These are phyloP conservation scores for Silurus lanzhouensis DNA, from an alignment of 2,797 vertebrate species.

Conservation along the genomic window DNA sequence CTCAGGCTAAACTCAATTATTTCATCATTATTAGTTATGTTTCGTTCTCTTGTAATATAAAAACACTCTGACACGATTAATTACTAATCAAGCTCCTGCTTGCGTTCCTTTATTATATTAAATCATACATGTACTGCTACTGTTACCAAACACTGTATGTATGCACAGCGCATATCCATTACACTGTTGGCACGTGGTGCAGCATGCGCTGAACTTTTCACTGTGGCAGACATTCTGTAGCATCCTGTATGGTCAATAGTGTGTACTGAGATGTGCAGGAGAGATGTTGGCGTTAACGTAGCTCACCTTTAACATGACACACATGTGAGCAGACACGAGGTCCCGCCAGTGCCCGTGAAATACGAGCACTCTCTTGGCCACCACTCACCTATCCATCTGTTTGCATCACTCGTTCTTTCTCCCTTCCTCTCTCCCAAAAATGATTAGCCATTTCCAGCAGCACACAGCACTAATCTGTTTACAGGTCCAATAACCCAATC, in stretches of 20 bases:
- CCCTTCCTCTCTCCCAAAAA: background rate
- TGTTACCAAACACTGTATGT: background rate
- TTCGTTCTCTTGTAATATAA: background rate
- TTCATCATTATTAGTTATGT: background rate
- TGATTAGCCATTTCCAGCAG: conserved; percentile 79
- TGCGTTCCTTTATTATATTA: background rate
- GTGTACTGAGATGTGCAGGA: conserved; percentile 14
- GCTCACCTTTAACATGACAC: conserved; percentile 45
- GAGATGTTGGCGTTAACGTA: conserved; percentile 22
- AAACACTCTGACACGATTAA: background rate
- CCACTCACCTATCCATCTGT: conserved; percentile 33
- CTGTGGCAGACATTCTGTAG: conserved; percentile 11
- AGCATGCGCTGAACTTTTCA: conserved; percentile 21
- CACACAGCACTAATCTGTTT: conserved; percentile 84
- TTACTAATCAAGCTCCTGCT: background rate
- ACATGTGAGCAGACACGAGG: conserved; percentile 5
- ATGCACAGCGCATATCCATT: conserved; percentile 10
- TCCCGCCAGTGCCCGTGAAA: background rate
- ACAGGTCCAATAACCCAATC: conserved; percentile 82
- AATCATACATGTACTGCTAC: background rate
- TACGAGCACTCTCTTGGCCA: background rate
- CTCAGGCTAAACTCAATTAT: background rate
- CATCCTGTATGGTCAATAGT: conserved; percentile 17
- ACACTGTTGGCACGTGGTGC: background rate
- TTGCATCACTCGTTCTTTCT: conserved; percentile 1